A percentile compares a stretch with the other conserved stretches of the same genome.
These are phyloP conservation scores for Ranitomeya variabilis DNA, from an alignment of 2,113 vertebrate species.

Conservation along the genomic window DNA sequence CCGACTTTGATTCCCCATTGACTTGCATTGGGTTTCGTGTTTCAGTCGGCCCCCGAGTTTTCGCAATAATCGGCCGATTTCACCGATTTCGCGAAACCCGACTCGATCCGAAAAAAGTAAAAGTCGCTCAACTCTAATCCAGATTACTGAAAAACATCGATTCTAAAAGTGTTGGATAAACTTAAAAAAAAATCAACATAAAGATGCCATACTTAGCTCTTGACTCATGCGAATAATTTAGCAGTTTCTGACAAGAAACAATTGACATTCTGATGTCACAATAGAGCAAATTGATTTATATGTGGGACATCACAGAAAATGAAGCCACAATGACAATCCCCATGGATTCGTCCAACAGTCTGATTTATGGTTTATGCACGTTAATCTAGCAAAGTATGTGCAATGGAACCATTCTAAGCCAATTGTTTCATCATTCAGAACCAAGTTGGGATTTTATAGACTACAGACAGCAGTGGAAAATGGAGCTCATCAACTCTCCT, in stretches of 20 bases:
- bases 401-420: conserved; percentile 51
- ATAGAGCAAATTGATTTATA: background rate
- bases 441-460: conserved; percentile 46
- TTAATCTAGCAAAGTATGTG: conserved; percentile 48
- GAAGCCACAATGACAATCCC: background rate
- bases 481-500: conserved; percentile 41
- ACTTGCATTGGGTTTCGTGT: no score
- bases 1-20: no score
- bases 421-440: conserved; percentile 53
- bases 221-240: background rate
- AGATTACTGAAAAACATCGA: no score
- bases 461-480: conserved; percentile 54
- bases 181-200: no score
- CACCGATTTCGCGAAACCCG: no score
- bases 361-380: conserved; percentile 12
- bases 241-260: background rate
- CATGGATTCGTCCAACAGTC: background rate
- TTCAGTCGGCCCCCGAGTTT: no score
- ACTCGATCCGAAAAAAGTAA: no score
- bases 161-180: no score
- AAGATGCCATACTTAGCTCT: no score
- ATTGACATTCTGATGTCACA: background rate
- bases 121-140: no score
- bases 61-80: no score
- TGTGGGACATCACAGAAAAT: background rate